Base-by-base conservation (phyloP, 92 coral and sea anemone genomes). In the Chrysogorgia sp. region DNA sequence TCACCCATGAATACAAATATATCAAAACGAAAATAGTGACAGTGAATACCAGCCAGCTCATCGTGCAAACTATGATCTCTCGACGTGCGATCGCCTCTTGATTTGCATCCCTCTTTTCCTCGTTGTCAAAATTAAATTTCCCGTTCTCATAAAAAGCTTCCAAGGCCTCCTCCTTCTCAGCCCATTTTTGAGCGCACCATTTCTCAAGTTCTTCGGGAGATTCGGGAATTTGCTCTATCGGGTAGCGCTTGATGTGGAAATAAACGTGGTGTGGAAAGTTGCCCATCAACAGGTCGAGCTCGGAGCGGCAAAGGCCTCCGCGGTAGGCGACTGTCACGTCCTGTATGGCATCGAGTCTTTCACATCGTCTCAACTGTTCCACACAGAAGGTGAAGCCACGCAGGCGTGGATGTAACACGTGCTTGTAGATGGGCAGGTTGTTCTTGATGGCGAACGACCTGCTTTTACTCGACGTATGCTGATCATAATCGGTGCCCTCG, bases 341-440 rank as follows among this genome's bases (percentile, higher is more conserved):
- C 74, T 91, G 94, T 13, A 96, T 66, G 13, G 97, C 94, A 61
- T 89, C 86, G 25, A 96, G 57, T 43, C 82, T 83, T n/a, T 87
- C 87, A 41, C 85, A 81, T 2, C 90, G 80, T 26, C 48, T 31
- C 14, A 96, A 84, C 60, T 96, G 90, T 71, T 91, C 86, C 6
- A 96, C 82, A 43, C 96, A 88, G 57, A 77, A 92, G 10, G 96
- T 92, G 72, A 96, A 91, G 12, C 99, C 99, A 1, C 88, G 83
- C 20, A 96, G 86, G n/a, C 99, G 90, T 7, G 99, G 99, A 59
- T 96, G 99, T n/a, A 96, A 74, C 5, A 92, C 93, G 76, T 90
- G 85, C 24, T 92, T 92, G 79, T 91, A 96, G 2, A 41, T 31
- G 19, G 96, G 91, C 41, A 89, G 86, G 58, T 86, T 87, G 30